Evolutionary conservation across 2,888 invertebrate genomes (phyloP).

Genomic region (Acleris emargana): DNA sequence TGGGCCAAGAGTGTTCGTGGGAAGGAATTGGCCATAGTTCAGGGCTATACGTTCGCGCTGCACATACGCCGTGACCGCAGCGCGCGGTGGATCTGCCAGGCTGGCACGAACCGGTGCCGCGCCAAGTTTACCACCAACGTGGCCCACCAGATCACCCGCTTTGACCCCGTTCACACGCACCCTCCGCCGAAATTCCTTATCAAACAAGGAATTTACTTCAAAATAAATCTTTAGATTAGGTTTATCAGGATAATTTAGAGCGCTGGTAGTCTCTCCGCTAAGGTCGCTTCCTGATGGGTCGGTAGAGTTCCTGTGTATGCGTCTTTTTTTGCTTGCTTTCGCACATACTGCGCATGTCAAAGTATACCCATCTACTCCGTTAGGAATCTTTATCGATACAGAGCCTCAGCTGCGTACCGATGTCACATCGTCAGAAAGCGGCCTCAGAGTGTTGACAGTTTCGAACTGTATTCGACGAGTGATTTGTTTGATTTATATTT

Average conservation of each 20-base stretch:
- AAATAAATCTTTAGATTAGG: conserved; percentile 1
- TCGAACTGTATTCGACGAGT: too few species aligned
- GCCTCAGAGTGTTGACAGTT: too few species aligned
- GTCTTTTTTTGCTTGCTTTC: too few species aligned
- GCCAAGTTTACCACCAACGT: conserved; percentile 33
- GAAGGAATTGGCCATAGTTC: conserved; percentile 46
- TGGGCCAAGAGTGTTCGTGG: conserved; percentile 44
- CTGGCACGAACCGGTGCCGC: conserved; percentile 5
- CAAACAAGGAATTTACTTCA: conserved; percentile 35
- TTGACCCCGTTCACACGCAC: conserved; percentile 31
- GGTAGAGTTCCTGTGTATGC: too few species aligned
- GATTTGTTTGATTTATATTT: too few species aligned
- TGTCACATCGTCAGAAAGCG: too few species aligned
- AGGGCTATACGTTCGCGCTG: conserved; percentile 49
- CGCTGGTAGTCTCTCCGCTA: neutral
- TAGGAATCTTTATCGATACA: too few species aligned
- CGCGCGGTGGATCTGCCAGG: conserved; percentile 13
- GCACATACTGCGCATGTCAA: too few species aligned
- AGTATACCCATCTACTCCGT: too few species aligned
- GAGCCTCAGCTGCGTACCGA: too few species aligned
- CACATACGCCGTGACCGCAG: conserved; percentile 3
- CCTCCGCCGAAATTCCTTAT: conserved; percentile 34
- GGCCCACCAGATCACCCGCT: conserved; percentile 14
- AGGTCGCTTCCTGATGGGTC: too few species aligned
- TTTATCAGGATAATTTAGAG: neutral